A percentile compares a stretch with the other conserved stretches of the same genome.
phyloP scores from a whole-genome alignment of 2,113 vertebrate species.

The Fregetta grallaria region DNA sequence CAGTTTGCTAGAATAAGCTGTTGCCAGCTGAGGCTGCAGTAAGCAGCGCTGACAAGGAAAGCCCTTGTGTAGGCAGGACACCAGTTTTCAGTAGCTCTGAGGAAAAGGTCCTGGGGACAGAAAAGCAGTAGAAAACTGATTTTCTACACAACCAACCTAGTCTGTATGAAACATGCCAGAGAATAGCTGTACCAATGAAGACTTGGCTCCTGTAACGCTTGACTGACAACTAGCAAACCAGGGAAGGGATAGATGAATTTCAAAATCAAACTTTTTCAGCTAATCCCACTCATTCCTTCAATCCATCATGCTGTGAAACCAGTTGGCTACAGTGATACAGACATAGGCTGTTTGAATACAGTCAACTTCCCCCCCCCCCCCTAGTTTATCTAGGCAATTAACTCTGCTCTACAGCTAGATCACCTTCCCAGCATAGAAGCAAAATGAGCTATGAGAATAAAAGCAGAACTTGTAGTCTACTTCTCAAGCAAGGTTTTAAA shows the following conservation, averaged over 20 bases:
- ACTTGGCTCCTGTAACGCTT: background rate
- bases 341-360: background rate
- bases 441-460: background rate
- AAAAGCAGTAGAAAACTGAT: background rate
- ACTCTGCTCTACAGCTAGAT: background rate
- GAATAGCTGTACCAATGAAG: background rate
- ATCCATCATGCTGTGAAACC: background rate
- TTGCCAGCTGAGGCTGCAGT: background rate
- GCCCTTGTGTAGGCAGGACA: background rate
- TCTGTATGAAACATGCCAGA: background rate
- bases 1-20: background rate
- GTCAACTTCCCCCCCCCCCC: fast-evolving
- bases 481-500: background rate
- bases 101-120: background rate
- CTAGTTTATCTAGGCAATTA: background rate
- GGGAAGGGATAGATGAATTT: background rate
- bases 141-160: background rate
- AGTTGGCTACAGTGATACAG: background rate
- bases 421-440: background rate
- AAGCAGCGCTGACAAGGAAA: background rate
- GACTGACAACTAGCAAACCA: background rate
- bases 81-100: background rate
- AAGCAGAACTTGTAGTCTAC: background rate
- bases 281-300: background rate
- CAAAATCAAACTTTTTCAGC: conserved; percentile 1